phyloP scores from a whole-genome alignment of 2,113 vertebrate genomes.

The Neolamprologus caudopunctatus region DNA sequence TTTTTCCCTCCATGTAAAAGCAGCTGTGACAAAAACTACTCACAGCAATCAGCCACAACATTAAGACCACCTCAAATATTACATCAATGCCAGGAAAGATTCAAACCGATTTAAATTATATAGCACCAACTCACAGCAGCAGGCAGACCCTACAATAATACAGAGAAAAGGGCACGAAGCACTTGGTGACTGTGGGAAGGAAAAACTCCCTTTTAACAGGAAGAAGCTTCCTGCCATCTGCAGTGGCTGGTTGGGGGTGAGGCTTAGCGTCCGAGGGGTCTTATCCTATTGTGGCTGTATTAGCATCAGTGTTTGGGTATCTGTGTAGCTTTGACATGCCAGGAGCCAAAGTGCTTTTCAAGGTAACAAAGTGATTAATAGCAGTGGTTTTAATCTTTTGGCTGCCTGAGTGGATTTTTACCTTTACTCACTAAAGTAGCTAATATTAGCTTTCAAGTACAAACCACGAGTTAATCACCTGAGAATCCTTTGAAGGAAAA shows the following conservation, averaged over 20 bases:
- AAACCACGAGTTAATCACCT: neutral
- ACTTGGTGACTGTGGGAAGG: neutral
- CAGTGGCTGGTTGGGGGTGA: neutral
- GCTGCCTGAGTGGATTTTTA: neutral
- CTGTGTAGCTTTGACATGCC: too few species aligned
- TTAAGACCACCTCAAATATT: neutral
- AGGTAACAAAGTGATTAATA: neutral
- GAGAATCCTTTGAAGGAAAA: neutral
- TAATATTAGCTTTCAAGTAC: neutral
- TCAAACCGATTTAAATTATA: neutral
- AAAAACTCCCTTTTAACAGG: neutral
- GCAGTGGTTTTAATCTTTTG: neutral
- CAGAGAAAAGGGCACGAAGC: neutral
- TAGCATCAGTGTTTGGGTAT: neutral
- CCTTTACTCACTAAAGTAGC: neutral
- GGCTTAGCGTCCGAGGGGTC: neutral
- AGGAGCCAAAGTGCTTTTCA: neutral
- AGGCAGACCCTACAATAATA: neutral
- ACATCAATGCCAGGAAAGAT: neutral
- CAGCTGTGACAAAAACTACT: neutral
- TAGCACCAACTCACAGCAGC: neutral
- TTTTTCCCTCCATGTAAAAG: neutral
- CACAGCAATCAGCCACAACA: neutral
- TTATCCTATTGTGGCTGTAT: neutral
- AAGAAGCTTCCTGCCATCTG: neutral